Evolutionary conservation across 2,113 vertebrate species (phyloP), one percentile per base, ranked within the genome.

Genomic region (Ammodytes dubius): DNA sequence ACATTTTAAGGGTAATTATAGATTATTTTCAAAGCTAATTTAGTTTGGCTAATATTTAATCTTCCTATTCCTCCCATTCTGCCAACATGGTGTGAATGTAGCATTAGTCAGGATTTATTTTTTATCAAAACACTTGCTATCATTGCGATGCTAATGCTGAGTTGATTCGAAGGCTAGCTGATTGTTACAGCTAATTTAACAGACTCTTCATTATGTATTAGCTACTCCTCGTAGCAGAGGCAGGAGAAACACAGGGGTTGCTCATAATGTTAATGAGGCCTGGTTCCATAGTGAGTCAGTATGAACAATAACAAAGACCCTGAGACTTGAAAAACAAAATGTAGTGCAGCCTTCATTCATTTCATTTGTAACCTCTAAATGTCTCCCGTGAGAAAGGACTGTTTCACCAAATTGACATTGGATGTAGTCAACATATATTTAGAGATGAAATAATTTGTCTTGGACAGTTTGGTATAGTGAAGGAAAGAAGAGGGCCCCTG

Each of bases 401-500:
- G 0, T 49, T 69, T 45, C 39, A 19, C 35, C n/a, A 39, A 19
- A 14, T 66, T 76, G 27, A 27, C 27, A 27, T 27, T 27, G 27
- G 27, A 27, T 54, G 52, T 7, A 46, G 67, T 37, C 6, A 64
- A 67, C 7, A 60, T 56, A 74, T 67, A 40, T 40, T 60, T 50
- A 5, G 45, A 74, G 54, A 72, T 50, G 7, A 61, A 58, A 72
- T 85, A 14, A 52, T 74, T 81, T 75, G n/a, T 87, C 77, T 39
- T 74, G 46, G 57, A 66, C 47, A 47, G 72, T 52, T 82, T 80
- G 27, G 58, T 65, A 78, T 60, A 35, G 42, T 43, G 37, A 35
- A 63, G 58, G 12, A 50, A 35, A n/a, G 12, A 47, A 17, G 1
- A 56, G 39, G 61, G 42, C 4, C 46, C 6, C 64, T 3, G 56